Base-by-base conservation (phyloP, 1,140 invertebrate genomes). In the Nephila pilipes region DNA sequence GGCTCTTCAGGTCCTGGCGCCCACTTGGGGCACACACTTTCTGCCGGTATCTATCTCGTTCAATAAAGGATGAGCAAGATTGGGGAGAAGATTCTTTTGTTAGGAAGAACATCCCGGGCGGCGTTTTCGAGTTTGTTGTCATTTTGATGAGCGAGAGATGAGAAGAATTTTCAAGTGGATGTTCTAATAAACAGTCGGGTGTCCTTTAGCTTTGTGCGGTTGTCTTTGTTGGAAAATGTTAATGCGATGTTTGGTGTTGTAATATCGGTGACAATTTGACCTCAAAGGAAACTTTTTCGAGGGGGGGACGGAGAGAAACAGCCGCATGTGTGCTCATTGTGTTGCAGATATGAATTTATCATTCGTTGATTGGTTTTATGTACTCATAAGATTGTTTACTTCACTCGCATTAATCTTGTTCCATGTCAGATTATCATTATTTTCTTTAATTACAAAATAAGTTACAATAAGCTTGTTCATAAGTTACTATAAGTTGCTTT, bases 161-260 rank as follows among this genome's bases (percentile, higher is more conserved):
- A 65, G 79, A 83, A 83, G 81, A 83, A 88, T 88, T 88, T 88
- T 69, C 58, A 75, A 88, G 87, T 88, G 63, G 87, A 29, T 88
- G 29, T 58, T 75, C 57, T n/a, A 29, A 12, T 46, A 81, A 46
- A 81, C 36, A n/a, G 87, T n/a, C 22, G 80, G 20, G 38, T 54
- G 8, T 54, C 25, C 81, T 79, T 83, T 83, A 46, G 38, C 38
- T n/a, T 46, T 65, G 63, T 65, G 63, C 22, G 2, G 58, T 36
- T 18, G 29, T 32, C 69, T 18, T 29, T 32, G 25, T 29, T 80
- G 10, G 10, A n/a, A 83, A 55, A 25, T 54, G 25, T 54, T 54
- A 54, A 83, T 29, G 38, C 55, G n/a, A 55, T 83, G 38, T 83
- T 83, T 83, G 20, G 38, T 20, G 54, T n/a, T 25, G 38, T 85